These are phyloP conservation scores for Daktulosphaira vitifoliae DNA, from an alignment of 1,140 invertebrate species.

Conservation along the genomic window DNA sequence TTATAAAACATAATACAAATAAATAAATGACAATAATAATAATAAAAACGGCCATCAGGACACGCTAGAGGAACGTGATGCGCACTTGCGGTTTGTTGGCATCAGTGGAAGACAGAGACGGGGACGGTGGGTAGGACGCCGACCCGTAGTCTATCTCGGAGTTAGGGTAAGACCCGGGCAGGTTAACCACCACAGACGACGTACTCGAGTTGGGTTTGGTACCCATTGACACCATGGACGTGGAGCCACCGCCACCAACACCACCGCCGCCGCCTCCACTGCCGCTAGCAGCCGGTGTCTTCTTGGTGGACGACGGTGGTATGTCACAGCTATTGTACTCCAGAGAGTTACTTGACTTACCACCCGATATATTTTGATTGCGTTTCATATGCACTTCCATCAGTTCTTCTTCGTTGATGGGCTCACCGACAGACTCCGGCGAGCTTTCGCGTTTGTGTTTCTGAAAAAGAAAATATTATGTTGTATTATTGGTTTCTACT, in stretches of 20 bases:
- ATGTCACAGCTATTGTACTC: constrained; percentile 16
- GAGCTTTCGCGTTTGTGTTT: constrained; percentile 19
- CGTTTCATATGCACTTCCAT: constrained; percentile 42
- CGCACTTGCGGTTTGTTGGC: constrained; percentile 40
- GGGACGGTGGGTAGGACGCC: constrained; percentile 38
- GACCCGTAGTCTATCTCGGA: constrained; percentile 41
- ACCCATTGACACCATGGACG: constrained; percentile 35
- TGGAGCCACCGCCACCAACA: not conserved
- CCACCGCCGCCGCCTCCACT: constrained; percentile 28
- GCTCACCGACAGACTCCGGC: constrained; percentile 10
- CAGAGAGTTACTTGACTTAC: constrained; percentile 33
- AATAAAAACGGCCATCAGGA: not conserved
- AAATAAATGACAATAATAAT: not conserved
- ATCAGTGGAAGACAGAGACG: constrained; percentile 38
- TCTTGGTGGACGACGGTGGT: not conserved
- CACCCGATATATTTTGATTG: constrained; percentile 35
- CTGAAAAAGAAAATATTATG: too few relatives aligned
- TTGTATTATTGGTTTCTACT: too few relatives aligned
- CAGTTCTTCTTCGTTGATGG: constrained; percentile 38
- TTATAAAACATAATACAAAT: too few relatives aligned
- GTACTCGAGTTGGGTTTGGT: constrained; percentile 42
- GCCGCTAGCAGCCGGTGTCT: constrained; percentile 17
- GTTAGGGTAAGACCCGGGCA: constrained; percentile 41
- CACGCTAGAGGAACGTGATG: constrained; percentile 40
- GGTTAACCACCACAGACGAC: constrained; percentile 42